Conservation (phyloP, 2,888 invertebrate species). For the Polyommatus icarus region DNA sequence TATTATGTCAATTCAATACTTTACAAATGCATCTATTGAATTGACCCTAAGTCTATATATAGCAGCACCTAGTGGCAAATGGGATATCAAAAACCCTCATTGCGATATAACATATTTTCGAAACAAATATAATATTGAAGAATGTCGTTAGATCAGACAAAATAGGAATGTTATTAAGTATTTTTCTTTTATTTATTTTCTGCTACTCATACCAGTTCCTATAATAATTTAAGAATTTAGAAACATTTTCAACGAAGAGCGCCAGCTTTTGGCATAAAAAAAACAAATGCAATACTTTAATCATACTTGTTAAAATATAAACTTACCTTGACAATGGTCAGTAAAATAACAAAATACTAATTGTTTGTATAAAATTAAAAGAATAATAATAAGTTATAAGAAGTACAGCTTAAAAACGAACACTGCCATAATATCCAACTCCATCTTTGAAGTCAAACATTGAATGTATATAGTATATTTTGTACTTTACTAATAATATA, state of each 20-base stretch:
- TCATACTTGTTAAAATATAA: not conserved
- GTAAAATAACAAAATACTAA: not conserved
- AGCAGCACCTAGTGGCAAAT: too few relatives aligned
- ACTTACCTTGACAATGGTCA: not conserved
- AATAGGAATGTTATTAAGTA: not conserved
- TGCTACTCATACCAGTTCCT: not conserved
- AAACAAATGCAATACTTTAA: not conserved
- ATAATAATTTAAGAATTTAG: not conserved
- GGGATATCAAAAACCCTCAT: not conserved
- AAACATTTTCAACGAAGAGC: not conserved
- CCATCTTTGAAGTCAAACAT: not conserved
- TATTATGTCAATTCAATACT: too few relatives aligned
- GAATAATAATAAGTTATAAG: not conserved
- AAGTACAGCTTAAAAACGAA: not conserved
- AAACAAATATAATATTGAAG: not conserved
- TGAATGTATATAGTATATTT: not conserved
- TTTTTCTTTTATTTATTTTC: slow-evolving; percentile 2
- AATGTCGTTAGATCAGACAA: not conserved
- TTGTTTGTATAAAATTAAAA: not conserved
- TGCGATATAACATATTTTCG: not conserved
- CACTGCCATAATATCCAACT: not conserved
- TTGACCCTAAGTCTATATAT: too few relatives aligned
- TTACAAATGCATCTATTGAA: too few relatives aligned
- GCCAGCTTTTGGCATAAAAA: not conserved
- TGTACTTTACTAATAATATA: not conserved